Conservation (phyloP, 2,888 invertebrate genomes). For the Brenthis hecate region DNA sequence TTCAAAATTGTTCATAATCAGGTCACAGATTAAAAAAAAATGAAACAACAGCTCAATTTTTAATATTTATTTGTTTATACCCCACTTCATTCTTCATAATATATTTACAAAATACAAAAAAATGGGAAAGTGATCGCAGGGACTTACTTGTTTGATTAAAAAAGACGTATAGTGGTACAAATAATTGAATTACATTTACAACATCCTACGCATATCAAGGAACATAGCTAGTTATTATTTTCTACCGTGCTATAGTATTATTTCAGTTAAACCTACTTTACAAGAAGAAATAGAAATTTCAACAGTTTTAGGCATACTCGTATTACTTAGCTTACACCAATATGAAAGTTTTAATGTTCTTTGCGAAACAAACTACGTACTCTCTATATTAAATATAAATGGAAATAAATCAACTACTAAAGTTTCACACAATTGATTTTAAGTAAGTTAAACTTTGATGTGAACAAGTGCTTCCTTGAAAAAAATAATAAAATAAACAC, state of each 20-base stretch:
- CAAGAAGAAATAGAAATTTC: constrained; percentile 66
- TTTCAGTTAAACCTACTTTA: constrained; percentile 67
- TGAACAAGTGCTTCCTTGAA: too few species aligned
- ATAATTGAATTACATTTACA: constrained; percentile 59
- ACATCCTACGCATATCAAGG: constrained; percentile 63
- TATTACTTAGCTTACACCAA: constrained; percentile 42
- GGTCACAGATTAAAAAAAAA: constrained; percentile 4
- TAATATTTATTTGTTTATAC: constrained; percentile 65
- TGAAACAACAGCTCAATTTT: constrained; percentile 31
- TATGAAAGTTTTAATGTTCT: not conserved
- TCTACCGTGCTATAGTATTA: constrained; percentile 64
- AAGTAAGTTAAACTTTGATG: too few species aligned
- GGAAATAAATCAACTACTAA: not conserved
- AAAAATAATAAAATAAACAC: too few species aligned
- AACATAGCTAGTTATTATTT: constrained; percentile 73
- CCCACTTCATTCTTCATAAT: constrained; percentile 67
- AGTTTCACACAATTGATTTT: not conserved
- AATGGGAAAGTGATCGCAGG: constrained; percentile 44
- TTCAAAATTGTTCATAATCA: too few species aligned
- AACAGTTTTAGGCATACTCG: constrained; percentile 55
- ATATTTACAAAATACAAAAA: constrained; percentile 77
- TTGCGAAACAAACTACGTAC: not conserved
- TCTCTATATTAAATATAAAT: constrained; percentile 27
- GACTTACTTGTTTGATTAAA: constrained; percentile 39
- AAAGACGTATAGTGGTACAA: constrained; percentile 52